Percentiles rank a stretch among this genome's conserved stretches.
phyloP scores from a whole-genome alignment of 2,888 invertebrate species.

The Dryobotodes eremita region DNA sequence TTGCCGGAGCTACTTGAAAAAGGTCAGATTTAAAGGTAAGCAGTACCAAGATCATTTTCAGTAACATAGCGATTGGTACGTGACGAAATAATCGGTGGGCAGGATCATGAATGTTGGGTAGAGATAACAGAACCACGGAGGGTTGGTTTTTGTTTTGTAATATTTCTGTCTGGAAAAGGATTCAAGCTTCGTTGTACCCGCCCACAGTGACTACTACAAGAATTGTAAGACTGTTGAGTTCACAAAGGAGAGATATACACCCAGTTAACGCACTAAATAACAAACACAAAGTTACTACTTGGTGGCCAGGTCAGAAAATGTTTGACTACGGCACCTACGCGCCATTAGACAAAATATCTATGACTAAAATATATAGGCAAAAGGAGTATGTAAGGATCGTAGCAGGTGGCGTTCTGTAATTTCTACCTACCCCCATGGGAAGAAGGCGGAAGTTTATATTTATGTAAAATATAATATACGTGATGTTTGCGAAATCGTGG shows the following conservation, averaged over 20 bases:
- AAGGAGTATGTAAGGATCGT: too few relatives aligned
- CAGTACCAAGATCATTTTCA: constrained; percentile 10
- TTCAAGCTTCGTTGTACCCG: neutral
- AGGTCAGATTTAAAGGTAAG: constrained; percentile 41
- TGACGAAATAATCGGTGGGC: constrained; percentile 23
- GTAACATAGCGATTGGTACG: neutral
- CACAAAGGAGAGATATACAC: neutral
- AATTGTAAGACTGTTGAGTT: too few relatives aligned
- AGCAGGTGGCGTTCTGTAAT: too few relatives aligned
- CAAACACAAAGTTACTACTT: neutral
- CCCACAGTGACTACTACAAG: too few relatives aligned
- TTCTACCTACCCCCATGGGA: too few relatives aligned
- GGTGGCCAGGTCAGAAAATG: neutral
- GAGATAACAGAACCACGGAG: constrained; percentile 10
- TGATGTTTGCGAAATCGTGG: neutral
- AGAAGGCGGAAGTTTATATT: too few relatives aligned
- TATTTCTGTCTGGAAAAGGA: neutral
- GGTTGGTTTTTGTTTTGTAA: neutral
- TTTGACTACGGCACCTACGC: neutral
- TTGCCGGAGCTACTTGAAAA: constrained; percentile 14
- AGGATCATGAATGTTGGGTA: constrained; percentile 18
- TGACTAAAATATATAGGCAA: neutral
- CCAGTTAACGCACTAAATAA: neutral
- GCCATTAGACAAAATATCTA: neutral
- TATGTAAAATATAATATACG: too few relatives aligned